Percentiles rank a stretch among this genome's conserved stretches.
phyloP scores from a whole-genome alignment of 2,113 vertebrate species.

The Piaya cayana region DNA sequence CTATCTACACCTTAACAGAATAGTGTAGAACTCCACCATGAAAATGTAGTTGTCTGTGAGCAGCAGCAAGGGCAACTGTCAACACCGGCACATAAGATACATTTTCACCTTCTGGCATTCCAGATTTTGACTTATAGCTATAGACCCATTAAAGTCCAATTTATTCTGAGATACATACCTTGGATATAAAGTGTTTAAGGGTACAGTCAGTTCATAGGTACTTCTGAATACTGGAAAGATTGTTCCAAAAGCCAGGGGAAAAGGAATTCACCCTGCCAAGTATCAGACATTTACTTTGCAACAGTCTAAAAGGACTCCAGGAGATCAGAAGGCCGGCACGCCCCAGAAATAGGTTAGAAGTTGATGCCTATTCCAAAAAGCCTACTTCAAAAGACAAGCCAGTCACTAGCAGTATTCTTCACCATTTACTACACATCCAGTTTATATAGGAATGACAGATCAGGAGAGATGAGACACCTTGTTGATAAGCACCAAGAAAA shows the following conservation, averaged over 20 bases:
- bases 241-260: neutral
- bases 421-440: neutral
- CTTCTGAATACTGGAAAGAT: neutral
- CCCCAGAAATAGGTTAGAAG: neutral
- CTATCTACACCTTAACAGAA: neutral
- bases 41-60: neutral
- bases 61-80: neutral
- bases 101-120: neutral
- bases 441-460: neutral
- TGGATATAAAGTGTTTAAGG: neutral
- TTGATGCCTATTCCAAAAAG: neutral
- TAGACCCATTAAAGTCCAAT: neutral
- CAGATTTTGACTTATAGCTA: neutral
- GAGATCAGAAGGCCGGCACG: neutral
- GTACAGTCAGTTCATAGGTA: neutral
- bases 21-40: neutral
- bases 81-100: neutral
- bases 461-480: accelerated
- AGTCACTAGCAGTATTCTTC: neutral
- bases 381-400: neutral
- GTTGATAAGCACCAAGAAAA: neutral
- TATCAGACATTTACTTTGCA: neutral
- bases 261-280: neutral
- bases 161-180: neutral
- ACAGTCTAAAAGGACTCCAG: neutral